Base-by-base conservation (phyloP, 2,888 invertebrate species). In the Galerucella pusilla region DNA sequence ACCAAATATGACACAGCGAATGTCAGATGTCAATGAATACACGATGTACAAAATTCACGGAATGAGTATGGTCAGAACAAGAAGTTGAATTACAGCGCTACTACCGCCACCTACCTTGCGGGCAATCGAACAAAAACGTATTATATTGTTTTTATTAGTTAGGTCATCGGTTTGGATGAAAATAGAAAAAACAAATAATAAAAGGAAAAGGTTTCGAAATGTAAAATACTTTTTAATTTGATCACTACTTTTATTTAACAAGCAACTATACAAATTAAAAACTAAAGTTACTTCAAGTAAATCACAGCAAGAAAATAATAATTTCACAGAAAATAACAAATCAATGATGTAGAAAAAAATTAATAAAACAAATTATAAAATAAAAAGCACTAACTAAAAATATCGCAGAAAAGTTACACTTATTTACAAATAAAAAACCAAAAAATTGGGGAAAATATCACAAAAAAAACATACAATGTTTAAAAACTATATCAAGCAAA, bases 251-350 rank as follows among this genome's bases (percentile, higher is more conserved):
- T 61, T 49, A 61, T 70, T 72, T 73, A 20, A 73, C 73, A 76
- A 73, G 67, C 73, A 76, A 76, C 68, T 49, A 73, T 71, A 73
- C 42, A 75, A 67, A 6, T 28, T 60, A 71, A 28, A 64, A 25
- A 64, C 42, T 59, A 71, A 61, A 61, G 57, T 28, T 64, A 66
- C 63, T 70, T 63, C n/a, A 69, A 63, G 49, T 73, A 76, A 70
- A 76, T 76, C 76, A 76, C 76, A 76, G 73, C 49, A 59, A 57
- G 42, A 65, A 54, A 67, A 72, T 52, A 60, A 64, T 57, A 54
- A 60, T 68, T 75, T 67, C 67, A 70, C 67, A 61, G 57, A 75
- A 70, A 73, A 75, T 52, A 69, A 72, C 49, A 67, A 42, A 28
- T 59, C 9, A 16, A 57, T 57, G 45, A 54, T 42, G 5, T 57